A percentile compares a stretch with the other conserved stretches of the same genome.
These are phyloP conservation scores for Onthophagus sagittarius DNA, from an alignment of 2,888 invertebrate genomes.

Conservation along the genomic window DNA sequence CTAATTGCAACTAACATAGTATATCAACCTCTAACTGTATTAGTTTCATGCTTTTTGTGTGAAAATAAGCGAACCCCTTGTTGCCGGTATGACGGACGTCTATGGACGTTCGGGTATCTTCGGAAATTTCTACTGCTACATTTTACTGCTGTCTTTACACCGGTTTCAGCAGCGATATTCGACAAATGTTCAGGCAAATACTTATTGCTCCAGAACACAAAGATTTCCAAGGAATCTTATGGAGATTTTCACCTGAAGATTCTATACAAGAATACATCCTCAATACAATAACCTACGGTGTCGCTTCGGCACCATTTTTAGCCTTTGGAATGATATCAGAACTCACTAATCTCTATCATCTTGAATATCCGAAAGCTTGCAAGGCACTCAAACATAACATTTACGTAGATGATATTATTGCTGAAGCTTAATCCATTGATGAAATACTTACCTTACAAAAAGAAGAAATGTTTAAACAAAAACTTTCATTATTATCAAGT, in stretches of 20 bases:
- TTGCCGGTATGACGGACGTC: too few relatives aligned
- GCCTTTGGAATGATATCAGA: background rate
- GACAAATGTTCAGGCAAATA: constrained; percentile 32
- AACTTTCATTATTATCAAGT: too few relatives aligned
- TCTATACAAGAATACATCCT: background rate
- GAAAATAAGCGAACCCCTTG: too few relatives aligned
- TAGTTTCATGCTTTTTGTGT: too few relatives aligned
- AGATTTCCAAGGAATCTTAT: background rate
- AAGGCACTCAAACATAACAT: background rate
- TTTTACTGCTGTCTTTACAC: too few relatives aligned
- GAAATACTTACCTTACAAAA: background rate
- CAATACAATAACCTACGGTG: background rate
- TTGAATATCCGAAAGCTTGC: background rate
- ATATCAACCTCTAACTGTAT: too few relatives aligned
- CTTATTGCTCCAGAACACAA: background rate
- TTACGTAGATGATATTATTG: background rate
- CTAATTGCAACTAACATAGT: too few relatives aligned
- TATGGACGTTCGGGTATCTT: too few relatives aligned
- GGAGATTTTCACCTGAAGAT: background rate
- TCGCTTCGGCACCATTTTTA: background rate
- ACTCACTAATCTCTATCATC: constrained; percentile 1
- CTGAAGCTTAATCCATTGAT: background rate
- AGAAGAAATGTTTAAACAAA: too few relatives aligned
- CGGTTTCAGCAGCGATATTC: constrained; percentile 26
- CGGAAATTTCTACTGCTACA: too few relatives aligned